These are phyloP conservation scores for Luscinia megarhynchos DNA, from an alignment of 2,797 vertebrate species.

Conservation along the genomic window DNA sequence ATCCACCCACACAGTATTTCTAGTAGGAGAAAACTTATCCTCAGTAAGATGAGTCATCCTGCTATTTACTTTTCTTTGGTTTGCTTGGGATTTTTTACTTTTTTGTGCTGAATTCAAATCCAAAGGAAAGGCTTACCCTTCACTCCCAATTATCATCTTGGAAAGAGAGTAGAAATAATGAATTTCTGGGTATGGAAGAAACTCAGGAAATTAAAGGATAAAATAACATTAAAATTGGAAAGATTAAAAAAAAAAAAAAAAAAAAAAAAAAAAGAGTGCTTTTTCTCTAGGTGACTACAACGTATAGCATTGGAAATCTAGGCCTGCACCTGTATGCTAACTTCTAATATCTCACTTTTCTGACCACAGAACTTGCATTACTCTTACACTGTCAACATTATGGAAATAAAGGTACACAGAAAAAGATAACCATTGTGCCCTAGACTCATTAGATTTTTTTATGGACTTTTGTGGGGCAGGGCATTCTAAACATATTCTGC, in stretches of 20 bases:
- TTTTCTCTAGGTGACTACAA: not conserved
- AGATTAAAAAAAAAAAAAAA: not conserved
- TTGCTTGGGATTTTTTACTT: not conserved
- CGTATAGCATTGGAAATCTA: not conserved
- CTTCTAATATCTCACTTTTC: not conserved
- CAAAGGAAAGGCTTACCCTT: not conserved
- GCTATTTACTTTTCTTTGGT: not conserved
- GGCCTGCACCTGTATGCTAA: not conserved
- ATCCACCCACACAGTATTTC: not conserved
- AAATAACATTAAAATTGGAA: not conserved
- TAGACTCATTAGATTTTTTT: not conserved
- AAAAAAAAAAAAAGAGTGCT: accelerated
- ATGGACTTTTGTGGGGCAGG: not conserved
- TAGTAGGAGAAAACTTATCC: not conserved
- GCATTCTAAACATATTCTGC: not conserved
- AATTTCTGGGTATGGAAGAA: not conserved
- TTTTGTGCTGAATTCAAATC: not conserved
- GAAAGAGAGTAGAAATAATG: not conserved
- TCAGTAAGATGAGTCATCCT: not conserved
- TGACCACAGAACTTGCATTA: not conserved
- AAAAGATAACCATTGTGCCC: not conserved
- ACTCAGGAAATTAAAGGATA: not conserved
- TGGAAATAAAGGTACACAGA: not conserved
- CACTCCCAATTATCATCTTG: not conserved
- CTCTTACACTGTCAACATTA: not conserved